Conservation (phyloP, 2,113 vertebrate species). For the Edolisoma coerulescens region DNA sequence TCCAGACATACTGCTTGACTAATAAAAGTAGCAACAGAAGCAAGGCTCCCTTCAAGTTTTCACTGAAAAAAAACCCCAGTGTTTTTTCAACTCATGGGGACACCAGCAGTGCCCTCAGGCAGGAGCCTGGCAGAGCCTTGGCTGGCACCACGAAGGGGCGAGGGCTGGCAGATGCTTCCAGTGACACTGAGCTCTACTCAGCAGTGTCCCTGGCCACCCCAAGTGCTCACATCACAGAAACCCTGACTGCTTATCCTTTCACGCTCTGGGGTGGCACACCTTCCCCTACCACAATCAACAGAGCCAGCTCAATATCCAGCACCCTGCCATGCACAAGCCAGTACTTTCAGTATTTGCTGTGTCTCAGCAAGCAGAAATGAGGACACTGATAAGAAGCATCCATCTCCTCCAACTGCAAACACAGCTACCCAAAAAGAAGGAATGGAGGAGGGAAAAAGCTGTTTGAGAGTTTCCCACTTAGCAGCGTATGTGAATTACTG, state of each 20-base stretch:
- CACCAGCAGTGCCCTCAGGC: fast-evolving
- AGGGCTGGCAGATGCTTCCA: background rate
- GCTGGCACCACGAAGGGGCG: fast-evolving
- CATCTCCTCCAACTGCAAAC: background rate
- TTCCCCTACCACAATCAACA: background rate
- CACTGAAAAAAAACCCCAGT: background rate
- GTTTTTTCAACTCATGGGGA: background rate
- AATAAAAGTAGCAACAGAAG: background rate
- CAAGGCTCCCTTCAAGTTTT: background rate
- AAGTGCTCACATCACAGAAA: background rate
- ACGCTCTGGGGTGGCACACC: background rate
- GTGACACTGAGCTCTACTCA: background rate
- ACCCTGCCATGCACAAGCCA: background rate
- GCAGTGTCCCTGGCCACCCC: background rate
- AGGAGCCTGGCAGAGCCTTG: background rate
- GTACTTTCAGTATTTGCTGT: background rate
- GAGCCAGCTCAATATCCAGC: background rate
- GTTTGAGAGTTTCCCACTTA: background rate
- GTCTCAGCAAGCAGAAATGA: background rate
- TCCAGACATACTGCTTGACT: background rate
- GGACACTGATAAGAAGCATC: background rate
- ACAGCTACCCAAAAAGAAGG: background rate
- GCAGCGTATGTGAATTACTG: background rate
- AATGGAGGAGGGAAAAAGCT: background rate
- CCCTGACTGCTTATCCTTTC: background rate